These are phyloP conservation scores for Pycnonotus jocosus DNA, from an alignment of 2,113 vertebrate genomes.

Conservation along the genomic window DNA sequence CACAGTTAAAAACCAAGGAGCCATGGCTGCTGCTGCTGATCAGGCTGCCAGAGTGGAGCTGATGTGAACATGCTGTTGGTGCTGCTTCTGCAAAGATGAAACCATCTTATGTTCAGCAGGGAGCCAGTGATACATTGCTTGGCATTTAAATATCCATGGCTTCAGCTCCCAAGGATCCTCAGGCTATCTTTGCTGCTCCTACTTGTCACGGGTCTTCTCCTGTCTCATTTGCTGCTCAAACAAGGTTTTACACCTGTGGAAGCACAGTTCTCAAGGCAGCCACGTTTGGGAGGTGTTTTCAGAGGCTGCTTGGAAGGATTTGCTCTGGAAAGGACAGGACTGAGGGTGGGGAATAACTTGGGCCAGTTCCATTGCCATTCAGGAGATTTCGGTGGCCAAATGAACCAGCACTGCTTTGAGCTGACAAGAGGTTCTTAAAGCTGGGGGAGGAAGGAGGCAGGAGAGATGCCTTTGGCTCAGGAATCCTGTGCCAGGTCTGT, in stretches of 20 bases:
- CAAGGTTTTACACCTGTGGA: background rate
- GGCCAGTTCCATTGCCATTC: background rate
- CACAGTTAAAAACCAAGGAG: conserved; percentile 9
- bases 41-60: background rate
- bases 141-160: background rate
- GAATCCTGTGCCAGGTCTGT: background rate
- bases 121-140: background rate
- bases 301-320: background rate
- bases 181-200: background rate
- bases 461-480: background rate
- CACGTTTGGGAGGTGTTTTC: background rate
- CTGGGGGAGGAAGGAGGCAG: background rate
- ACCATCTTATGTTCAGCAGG: background rate
- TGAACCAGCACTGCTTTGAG: background rate
- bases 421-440: background rate
- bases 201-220: background rate
- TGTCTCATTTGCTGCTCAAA: background rate
- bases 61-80: background rate
- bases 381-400: background rate
- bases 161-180: background rate
- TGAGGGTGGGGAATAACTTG: fast-evolving
- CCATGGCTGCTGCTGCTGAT: background rate
- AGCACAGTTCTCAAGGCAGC: background rate
- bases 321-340: background rate
- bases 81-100: conserved; percentile 15